phyloP scores from a whole-genome alignment of 1,140 invertebrate species.

The Frieseomelitta varia region DNA sequence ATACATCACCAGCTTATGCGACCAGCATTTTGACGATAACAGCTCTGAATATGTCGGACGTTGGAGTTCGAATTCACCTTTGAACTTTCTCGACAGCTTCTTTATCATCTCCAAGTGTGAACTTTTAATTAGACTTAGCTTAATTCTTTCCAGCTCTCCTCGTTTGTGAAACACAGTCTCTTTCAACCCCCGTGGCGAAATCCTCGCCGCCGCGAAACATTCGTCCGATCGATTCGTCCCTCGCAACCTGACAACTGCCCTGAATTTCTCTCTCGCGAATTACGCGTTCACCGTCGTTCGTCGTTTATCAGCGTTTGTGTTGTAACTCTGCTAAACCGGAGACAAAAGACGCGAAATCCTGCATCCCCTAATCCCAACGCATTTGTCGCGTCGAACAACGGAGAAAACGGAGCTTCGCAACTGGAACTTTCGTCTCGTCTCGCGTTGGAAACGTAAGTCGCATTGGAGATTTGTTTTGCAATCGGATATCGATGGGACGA shows the following conservation, averaged over 20 bases:
- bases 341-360: neutral
- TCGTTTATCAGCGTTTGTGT: constrained; percentile 8
- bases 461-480: neutral
- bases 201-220: neutral
- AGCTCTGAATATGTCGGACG: neutral
- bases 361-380: neutral
- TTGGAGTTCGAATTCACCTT: neutral
- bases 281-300: neutral
- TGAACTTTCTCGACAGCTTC: neutral
- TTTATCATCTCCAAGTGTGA: neutral
- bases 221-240: neutral
- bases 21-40: neutral
- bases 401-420: neutral
- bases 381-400: neutral
- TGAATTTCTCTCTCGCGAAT: neutral
- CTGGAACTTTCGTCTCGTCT: neutral
- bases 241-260: neutral
- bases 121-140: neutral
- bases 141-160: no score
- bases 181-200: neutral
- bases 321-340: neutral
- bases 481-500: neutral
- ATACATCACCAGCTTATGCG: neutral
- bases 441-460: no score
- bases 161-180: neutral